Evolutionary conservation across 2,797 vertebrate genomes (phyloP).

Genomic region (Taeniopygia guttata): DNA sequence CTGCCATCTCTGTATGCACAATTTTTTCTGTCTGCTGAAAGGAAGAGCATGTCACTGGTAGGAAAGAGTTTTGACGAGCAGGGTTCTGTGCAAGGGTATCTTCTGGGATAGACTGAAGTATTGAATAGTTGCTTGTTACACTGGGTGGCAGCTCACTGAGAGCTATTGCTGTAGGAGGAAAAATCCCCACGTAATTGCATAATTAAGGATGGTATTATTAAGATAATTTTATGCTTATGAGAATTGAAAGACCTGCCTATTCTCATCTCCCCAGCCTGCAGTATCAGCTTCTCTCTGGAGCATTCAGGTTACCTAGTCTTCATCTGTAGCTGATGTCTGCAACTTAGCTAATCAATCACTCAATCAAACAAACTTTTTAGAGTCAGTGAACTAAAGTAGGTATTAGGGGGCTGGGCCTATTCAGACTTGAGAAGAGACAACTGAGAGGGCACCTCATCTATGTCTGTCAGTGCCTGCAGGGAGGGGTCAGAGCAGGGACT

Average conservation of each 20-base stretch:
- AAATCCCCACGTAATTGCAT: background rate
- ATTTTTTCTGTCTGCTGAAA: background rate
- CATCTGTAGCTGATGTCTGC: background rate
- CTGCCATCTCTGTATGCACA: background rate
- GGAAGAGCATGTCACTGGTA: background rate
- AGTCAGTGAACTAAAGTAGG: background rate
- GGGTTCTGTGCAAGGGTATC: background rate
- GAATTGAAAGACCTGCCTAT: background rate
- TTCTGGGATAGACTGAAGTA: background rate
- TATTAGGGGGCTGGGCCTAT: background rate
- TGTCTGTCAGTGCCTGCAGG: background rate
- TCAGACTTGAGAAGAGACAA: background rate
- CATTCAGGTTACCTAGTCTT: background rate
- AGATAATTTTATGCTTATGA: background rate
- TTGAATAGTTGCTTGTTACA: background rate
- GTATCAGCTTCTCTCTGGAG: background rate
- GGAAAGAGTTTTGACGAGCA: background rate
- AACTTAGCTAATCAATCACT: background rate
- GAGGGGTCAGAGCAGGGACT: background rate
- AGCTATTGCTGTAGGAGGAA: background rate
- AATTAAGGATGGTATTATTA: background rate
- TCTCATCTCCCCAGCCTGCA: background rate
- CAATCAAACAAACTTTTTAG: background rate
- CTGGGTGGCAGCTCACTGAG: background rate
- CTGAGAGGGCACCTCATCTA: accelerated